Base-by-base conservation (phyloP, 2,113 vertebrate genomes). In the Pantherophis guttatus region DNA sequence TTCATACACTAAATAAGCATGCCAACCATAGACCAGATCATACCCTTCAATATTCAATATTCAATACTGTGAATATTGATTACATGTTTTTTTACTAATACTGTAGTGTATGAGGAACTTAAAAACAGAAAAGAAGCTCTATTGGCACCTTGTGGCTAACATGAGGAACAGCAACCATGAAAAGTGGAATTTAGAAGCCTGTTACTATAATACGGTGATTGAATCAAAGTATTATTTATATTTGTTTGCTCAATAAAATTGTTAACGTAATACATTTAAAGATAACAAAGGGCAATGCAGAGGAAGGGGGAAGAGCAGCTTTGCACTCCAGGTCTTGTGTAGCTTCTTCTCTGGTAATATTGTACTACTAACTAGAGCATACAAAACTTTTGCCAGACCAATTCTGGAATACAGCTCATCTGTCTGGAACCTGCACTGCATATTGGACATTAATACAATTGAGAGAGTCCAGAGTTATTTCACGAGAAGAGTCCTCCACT, bases 41-140 rank as follows among this genome's bases (percentile, higher is more conserved):
- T n/a, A n/a, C n/a, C n/a, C n/a, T n/a, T n/a, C n/a, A n/a, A n/a
- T n/a, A n/a, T n/a, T n/a, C n/a, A n/a, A n/a, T n/a, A n/a, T n/a
- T n/a, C n/a, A n/a, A n/a, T 87, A 50, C 24, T 7, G 44, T 44
- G 8, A 53, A 1, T 62, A 4, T 24, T 26, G 29, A 86, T 0
- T 0, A 8, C 0, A 0, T 0, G 29, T 55, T 3, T 17, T 17
- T 48, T 29, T 19, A 4, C 21, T 0, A 0, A 0, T 9, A 0
- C 5, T 0, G n/a, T 11, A 0, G 6, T 0, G 8, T 33, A 58
- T 17, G 70, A 3, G 0, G 10, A 50, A 3, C 58, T 24, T 1
- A 1, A 19, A 48, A 89, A 54, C 39, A 94, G 62, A 12, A 70
- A 92, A 70, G 86, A 19, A 62, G 19, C 23, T 92, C 10, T 95